Evolutionary conservation across 2,113 vertebrate genomes (phyloP), one percentile per base, ranked within the genome.

Genomic region (Phyllostomus hastatus): DNA sequence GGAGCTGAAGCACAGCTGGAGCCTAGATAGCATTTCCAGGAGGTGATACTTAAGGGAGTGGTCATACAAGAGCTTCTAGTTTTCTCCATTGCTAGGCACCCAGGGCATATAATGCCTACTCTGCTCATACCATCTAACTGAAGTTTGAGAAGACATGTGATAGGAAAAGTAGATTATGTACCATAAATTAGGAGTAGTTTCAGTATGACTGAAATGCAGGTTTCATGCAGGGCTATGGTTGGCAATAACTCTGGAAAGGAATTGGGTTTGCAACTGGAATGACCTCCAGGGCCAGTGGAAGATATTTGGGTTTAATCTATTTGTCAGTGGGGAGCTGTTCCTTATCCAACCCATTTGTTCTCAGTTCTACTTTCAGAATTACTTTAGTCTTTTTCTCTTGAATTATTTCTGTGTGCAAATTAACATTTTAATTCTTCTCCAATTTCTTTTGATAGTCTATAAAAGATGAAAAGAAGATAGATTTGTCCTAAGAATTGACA

Each of bases 371-470:
- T 59, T 72, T 73, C 31, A 76, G 50, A 80, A 80, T 35, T 76
- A 79, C 50, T 48, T 90, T 48, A 35, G 19, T 66, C 73, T 90
- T 92, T 38, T 31, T 26, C 31, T 43, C 54, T 78, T 64, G 57
- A 78, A 84, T 95, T 84, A 64, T 90, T 69, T 96, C 24, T 88
- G 28, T 92, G 73, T 81, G 14, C 69, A 57, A 86, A 75, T 43
- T 76, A 70, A 95, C 35, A 75, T 75, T 94, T 96, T 90, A 90
- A 72, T 90, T 87, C 50, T 94, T 24, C 57, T 89, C 24, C 66
- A 66, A 61, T 94, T 90, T 78, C 50, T 97, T 93, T 91, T 89
- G 83, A 54, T 90, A 72, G 64, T 57, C 33, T 81, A 41, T 90
- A 66, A 66, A 86, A 84, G 64, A 84, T 66, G 67, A 66, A 70